These are phyloP conservation scores for Diorhabda sublineata DNA, from an alignment of 1,140 invertebrate genomes.

Conservation along the genomic window DNA sequence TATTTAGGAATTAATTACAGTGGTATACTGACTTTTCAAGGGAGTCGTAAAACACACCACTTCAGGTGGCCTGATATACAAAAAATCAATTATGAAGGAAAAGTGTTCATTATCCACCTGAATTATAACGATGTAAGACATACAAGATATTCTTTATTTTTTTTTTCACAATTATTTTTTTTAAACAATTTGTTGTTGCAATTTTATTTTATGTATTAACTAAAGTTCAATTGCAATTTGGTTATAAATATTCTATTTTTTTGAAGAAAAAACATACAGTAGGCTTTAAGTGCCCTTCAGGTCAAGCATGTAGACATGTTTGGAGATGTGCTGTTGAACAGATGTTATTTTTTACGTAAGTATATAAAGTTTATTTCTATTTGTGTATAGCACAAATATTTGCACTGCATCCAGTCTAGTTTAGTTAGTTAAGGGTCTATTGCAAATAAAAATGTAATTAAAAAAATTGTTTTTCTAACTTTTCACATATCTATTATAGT, in stretches of 20 bases:
- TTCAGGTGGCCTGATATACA: slow-evolving; percentile 94
- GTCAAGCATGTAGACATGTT: slow-evolving; percentile 85
- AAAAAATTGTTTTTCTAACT: too few species aligned
- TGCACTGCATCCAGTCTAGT: background rate
- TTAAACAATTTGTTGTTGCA: too few species aligned
- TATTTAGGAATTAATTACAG: slow-evolving; percentile 94
- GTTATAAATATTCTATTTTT: slow-evolving; percentile 45
- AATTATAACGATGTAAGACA: slow-evolving; percentile 58
- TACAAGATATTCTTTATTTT: background rate
- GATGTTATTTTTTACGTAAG: slow-evolving; percentile 96
- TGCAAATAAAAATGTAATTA: background rate
- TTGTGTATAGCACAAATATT: slow-evolving; percentile 1
- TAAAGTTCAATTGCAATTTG: too few species aligned
- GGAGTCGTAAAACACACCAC: slow-evolving; percentile 85
- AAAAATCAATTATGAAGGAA: slow-evolving; percentile 95
- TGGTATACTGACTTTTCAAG: slow-evolving; percentile 92
- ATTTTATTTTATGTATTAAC: too few species aligned
- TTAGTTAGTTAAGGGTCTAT: background rate
- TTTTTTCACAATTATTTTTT: too few species aligned
- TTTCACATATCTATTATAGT: too few species aligned
- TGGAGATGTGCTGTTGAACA: slow-evolving; percentile 96
- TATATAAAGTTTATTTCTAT: slow-evolving; percentile 33
- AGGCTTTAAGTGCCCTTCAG: slow-evolving; percentile 90
- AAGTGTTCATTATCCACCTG: slow-evolving; percentile 95
- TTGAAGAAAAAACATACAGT: slow-evolving; percentile 93